Percentiles rank a stretch among this genome's conserved stretches.
Evolutionary conservation across 2,113 vertebrate genomes (phyloP).

Genomic region (Narcine bancroftii): DNA sequence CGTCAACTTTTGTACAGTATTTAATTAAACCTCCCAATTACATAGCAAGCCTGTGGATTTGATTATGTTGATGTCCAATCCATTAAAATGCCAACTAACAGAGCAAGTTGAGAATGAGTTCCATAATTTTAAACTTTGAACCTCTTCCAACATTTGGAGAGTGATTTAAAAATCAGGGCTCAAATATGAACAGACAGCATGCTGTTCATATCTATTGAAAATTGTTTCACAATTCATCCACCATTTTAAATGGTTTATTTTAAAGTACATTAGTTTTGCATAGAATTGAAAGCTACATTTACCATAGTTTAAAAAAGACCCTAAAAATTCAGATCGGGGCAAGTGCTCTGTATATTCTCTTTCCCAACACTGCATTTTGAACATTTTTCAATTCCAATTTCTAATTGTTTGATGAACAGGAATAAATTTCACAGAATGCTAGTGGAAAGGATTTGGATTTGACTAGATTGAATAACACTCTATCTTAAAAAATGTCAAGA

Average conservation of each 20-base stretch:
- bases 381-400: background rate
- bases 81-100: background rate
- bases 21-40: background rate
- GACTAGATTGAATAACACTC: background rate
- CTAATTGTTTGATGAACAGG: background rate
- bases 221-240: too few relatives aligned
- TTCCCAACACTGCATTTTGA: background rate
- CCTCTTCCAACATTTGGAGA: background rate
- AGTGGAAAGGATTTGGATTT: background rate
- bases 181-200: background rate
- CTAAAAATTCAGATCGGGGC: background rate
- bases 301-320: background rate
- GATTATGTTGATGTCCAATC: background rate
- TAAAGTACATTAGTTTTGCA: background rate
- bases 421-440: background rate
- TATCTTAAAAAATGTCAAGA: background rate
- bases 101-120: background rate
- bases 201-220: background rate
- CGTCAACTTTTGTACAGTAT: background rate
- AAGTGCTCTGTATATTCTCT: background rate
- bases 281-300: background rate
- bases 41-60: background rate
- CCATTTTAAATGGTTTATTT: background rate
- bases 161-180: too few relatives aligned
- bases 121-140: background rate